Evolutionary conservation across 2,888 invertebrate species (phyloP), one percentile per base, ranked within the genome.

Genomic region (Lamproptera curius): DNA sequence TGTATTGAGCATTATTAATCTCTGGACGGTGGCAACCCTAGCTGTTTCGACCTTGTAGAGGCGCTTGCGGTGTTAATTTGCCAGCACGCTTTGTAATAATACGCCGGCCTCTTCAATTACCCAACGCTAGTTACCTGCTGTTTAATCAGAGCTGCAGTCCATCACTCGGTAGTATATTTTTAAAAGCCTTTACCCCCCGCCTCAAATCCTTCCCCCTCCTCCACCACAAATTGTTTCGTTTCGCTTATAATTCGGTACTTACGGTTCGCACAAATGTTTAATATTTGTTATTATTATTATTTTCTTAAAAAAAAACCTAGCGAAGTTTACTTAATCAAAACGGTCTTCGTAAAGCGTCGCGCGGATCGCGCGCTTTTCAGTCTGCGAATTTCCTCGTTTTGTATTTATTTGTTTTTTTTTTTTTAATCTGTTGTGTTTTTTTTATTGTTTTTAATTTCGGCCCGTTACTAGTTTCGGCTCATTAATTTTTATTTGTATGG

Each of bases 321-420:
- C 83, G 73, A 75, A 73, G 77, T 74, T 83, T 84, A 86, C 84
- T 84, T 85, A 85, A 83, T 2, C n/a, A 28, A 2, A 36, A 8
- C 37, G 38, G 47, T 11, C 11, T 39, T 70, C 57, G 61, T 58
- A 61, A 65, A 61, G 54, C 59, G n/a, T 26, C 33, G 33, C 49
- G 50, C 34, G 50, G 49, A 50, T 54, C 42, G 53, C 53, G 52
- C 14, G 54, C 51, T 55, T 57, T 60, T 56, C 50, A 50, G 50
- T 43, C 39, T 48, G 52, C n/a, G n/a, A n/a, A n/a, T n/a, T n/a
- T n/a, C n/a, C n/a, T n/a, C 48, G 51, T 52, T 57, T 62, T 67
- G 66, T 66, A 11, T 31, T 31, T 31, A 13, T 31, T 31, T 10
- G 31, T 31, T 46, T 38, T 46, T 46, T 41, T 50, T 51, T 37